These are phyloP conservation scores for Passer montanus DNA, from an alignment of 2,113 vertebrate species.

Conservation along the genomic window DNA sequence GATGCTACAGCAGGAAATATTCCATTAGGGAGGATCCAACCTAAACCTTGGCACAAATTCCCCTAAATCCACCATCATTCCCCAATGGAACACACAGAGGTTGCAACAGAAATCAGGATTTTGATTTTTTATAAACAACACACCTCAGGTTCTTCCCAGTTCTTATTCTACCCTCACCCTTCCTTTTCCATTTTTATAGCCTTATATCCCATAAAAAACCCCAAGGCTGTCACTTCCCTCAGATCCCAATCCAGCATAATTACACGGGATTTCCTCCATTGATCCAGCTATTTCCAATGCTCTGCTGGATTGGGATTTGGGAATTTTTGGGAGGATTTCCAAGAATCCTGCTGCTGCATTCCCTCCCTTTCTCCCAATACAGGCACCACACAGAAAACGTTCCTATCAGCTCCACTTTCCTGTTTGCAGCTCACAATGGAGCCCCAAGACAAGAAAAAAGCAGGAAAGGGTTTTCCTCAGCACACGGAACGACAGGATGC, in stretches of 20 bases:
- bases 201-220: background rate
- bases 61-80: background rate
- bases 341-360: background rate
- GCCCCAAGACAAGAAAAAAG: constrained; percentile 39
- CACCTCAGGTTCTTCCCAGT: background rate
- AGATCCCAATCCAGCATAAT: background rate
- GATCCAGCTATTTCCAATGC: background rate
- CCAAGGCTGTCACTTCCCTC: background rate
- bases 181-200: background rate
- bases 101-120: background rate
- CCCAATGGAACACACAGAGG: background rate
- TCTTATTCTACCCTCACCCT: background rate
- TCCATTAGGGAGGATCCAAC: background rate
- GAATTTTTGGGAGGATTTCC: background rate
- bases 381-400: background rate
- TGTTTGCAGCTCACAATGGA: constrained; percentile 62
- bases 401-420: constrained; percentile 39
- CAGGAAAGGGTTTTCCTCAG: constrained; percentile 68
- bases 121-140: background rate
- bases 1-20: background rate
- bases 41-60: background rate
- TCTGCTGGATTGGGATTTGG: background rate
- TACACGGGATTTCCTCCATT: background rate
- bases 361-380: background rate
- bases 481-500: constrained; percentile 48